Conservation (phyloP, 2,888 invertebrate species). For the Eupithecia subumbrata region DNA sequence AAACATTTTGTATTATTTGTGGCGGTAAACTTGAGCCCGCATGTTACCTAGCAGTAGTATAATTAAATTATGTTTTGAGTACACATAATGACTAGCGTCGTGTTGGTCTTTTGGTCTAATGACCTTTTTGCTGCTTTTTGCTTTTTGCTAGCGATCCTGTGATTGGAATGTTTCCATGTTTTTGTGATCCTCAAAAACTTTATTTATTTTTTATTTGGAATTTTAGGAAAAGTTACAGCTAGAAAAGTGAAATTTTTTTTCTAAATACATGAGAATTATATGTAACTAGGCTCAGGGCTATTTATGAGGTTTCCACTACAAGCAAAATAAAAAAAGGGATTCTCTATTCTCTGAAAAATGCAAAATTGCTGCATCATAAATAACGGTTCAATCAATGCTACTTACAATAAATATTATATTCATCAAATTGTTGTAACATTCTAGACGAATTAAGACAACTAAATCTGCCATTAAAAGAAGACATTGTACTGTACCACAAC, state of each 20-base stretch:
- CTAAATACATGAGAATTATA: too few species aligned
- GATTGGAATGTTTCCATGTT: too few species aligned
- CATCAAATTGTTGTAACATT: neutral
- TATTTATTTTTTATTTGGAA: too few species aligned
- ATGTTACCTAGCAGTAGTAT: neutral
- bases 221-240: too few species aligned
- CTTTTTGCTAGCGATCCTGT: neutral
- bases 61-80: too few species aligned
- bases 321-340: too few species aligned
- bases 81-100: neutral
- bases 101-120: neutral
- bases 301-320: too few species aligned
- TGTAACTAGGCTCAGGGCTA: too few species aligned
- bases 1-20: conserved; percentile 20
- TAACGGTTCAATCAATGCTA: neutral
- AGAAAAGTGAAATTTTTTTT: too few species aligned
- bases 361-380: neutral
- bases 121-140: neutral
- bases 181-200: too few species aligned
- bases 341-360: neutral
- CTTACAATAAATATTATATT: neutral
- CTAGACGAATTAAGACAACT: neutral
- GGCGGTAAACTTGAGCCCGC: neutral
- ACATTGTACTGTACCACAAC: conserved; percentile 5
- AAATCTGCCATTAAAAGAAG: neutral